Percentiles rank a stretch among this genome's conserved stretches.
These are phyloP conservation scores for Spilogale gracilis DNA, from an alignment of 2,113 vertebrate genomes.

Conservation along the genomic window DNA sequence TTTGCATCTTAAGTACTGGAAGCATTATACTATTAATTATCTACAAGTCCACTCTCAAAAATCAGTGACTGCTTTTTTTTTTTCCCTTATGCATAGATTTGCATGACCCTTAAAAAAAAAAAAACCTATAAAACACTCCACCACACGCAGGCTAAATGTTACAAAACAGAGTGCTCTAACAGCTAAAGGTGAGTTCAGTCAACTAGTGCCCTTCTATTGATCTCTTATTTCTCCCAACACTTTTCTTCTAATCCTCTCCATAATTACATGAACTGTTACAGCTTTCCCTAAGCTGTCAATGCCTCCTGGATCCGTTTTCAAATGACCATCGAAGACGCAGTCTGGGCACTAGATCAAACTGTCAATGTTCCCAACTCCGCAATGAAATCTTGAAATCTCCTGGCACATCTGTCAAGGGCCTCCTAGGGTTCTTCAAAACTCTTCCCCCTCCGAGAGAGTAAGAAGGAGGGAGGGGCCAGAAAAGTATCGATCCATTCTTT, in stretches of 20 bases:
- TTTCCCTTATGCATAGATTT: slow-evolving; percentile 62
- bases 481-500: slow-evolving; percentile 93
- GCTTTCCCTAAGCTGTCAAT: slow-evolving; percentile 84
- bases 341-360: slow-evolving; percentile 81
- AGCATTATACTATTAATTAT: slow-evolving; percentile 62
- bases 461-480: slow-evolving; percentile 70
- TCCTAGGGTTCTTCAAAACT: slow-evolving; percentile 86
- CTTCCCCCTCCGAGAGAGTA: slow-evolving; percentile 80
- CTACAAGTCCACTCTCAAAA: slow-evolving; percentile 73
- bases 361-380: background rate
- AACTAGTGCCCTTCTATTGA: slow-evolving; percentile 74
- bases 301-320: slow-evolving; percentile 84
- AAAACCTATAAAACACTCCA: slow-evolving; percentile 58
- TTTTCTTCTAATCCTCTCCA: slow-evolving; percentile 87
- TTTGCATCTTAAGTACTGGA: slow-evolving; percentile 67
- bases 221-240: slow-evolving; percentile 81
- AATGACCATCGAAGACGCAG: slow-evolving; percentile 83
- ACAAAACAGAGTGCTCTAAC: slow-evolving; percentile 76
- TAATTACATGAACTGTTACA: slow-evolving; percentile 83
- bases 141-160: slow-evolving; percentile 64
- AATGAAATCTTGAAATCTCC: slow-evolving; percentile 76
- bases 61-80: slow-evolving; percentile 23
- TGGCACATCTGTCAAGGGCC: slow-evolving; percentile 83
- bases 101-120: slow-evolving; percentile 35
- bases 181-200: slow-evolving; percentile 78